Evolutionary conservation across 2,113 vertebrate genomes (phyloP).

Genomic region (Thomomys bottae): DNA sequence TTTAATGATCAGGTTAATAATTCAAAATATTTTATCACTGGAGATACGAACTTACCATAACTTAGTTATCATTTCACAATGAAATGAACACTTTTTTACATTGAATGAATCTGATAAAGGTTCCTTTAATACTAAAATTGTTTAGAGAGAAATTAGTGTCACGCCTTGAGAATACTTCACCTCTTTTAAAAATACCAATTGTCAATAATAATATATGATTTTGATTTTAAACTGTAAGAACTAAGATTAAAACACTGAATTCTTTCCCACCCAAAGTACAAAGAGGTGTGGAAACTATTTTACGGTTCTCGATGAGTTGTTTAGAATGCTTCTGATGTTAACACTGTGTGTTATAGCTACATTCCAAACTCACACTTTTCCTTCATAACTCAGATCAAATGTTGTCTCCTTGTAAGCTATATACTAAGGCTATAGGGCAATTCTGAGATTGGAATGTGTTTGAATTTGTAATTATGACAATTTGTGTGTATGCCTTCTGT

Average conservation of each 20-base stretch:
- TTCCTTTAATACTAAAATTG: background rate
- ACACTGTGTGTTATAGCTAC: background rate
- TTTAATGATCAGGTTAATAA: background rate
- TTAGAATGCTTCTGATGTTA: background rate
- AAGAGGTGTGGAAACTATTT: background rate
- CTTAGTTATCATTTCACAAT: background rate
- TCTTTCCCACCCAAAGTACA: background rate
- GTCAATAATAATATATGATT: background rate
- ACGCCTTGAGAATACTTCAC: background rate
- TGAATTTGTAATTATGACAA: background rate
- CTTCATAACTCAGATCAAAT: background rate
- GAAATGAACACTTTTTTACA: background rate
- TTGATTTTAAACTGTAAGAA: conserved; percentile 11
- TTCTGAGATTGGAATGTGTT: background rate
- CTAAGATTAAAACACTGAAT: background rate
- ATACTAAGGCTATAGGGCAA: background rate
- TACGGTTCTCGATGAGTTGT: rapidly evolving
- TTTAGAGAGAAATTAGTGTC: background rate
- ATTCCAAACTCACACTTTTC: background rate
- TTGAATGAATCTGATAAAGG: background rate
- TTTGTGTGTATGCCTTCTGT: background rate
- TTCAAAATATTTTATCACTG: background rate
- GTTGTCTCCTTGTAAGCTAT: background rate
- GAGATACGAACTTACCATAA: background rate
- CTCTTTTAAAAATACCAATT: background rate